A percentile compares a stretch with the other conserved stretches of the same genome.
Conservation (phyloP, 2,888 invertebrate genomes). For the Drosophila bunnanda region DNA sequence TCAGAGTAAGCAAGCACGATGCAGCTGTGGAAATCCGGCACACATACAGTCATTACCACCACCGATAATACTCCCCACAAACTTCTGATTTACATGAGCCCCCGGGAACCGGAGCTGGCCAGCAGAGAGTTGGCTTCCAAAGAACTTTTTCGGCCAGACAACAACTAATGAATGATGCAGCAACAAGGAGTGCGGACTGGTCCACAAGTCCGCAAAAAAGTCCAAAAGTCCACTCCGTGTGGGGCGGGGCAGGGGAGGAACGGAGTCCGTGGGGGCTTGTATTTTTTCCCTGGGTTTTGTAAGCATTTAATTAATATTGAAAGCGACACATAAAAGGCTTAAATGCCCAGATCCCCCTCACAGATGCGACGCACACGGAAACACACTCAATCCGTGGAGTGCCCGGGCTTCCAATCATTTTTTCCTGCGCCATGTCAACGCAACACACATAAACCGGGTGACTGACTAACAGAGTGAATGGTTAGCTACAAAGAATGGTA, state of each 20-base stretch:
- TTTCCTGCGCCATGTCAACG: slow-evolving; percentile 32
- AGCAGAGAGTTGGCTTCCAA: slow-evolving; percentile 19
- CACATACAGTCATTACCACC: slow-evolving; percentile 15
- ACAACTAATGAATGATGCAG: slow-evolving; percentile 46
- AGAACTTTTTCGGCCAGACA: slow-evolving; percentile 41
- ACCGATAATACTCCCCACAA: slow-evolving; percentile 4
- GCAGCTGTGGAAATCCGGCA: slow-evolving; percentile 13
- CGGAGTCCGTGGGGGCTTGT: neutral
- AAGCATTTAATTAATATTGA: slow-evolving; percentile 65
- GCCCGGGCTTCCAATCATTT: slow-evolving; percentile 50
- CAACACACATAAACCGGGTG: slow-evolving; percentile 33
- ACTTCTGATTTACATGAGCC: slow-evolving; percentile 26
- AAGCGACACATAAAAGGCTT: slow-evolving; percentile 52
- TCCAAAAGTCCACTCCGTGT: neutral
- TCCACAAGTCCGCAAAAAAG: slow-evolving; percentile 11
- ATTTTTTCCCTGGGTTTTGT: slow-evolving; percentile 30
- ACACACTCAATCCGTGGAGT: slow-evolving; percentile 38
- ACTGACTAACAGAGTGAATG: slow-evolving; percentile 34
- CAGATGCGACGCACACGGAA: slow-evolving; percentile 15
- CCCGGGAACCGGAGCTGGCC: neutral
- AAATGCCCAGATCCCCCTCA: slow-evolving; percentile 53
- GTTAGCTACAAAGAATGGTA: slow-evolving; percentile 27
- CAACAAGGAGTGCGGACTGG: slow-evolving; percentile 20
- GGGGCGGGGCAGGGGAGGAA: neutral
- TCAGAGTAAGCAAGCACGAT: neutral